These are phyloP conservation scores for Simalia tracyae DNA, from an alignment of 2,797 vertebrate genomes.

Conservation along the genomic window DNA sequence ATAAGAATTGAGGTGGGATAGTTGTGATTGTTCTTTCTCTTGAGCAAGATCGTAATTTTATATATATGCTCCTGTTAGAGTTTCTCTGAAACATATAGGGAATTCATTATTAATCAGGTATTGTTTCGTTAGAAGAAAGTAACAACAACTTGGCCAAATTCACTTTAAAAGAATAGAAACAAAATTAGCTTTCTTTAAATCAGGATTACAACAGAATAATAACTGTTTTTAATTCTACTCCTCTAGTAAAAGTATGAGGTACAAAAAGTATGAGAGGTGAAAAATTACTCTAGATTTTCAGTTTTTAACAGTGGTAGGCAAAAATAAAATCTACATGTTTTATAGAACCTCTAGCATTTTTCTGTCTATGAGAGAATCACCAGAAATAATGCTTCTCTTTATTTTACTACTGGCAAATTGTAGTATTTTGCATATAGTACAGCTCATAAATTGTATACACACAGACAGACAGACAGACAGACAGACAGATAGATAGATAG, in stretches of 20 bases:
- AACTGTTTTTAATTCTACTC: not conserved
- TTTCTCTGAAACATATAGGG: conserved; percentile 7
- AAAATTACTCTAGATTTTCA: not conserved
- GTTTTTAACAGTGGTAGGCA: not conserved
- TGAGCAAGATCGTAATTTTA: not conserved
- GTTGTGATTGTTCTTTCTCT: not conserved
- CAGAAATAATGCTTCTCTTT: not conserved
- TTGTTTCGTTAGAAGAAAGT: not conserved
- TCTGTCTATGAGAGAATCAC: not conserved
- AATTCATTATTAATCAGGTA: not conserved
- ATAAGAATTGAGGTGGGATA: not conserved
- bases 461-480: too few species aligned
- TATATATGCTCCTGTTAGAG: not conserved
- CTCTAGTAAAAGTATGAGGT: not conserved
- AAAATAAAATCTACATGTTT: not conserved
- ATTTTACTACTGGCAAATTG: not conserved
- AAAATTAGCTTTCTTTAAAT: not conserved
- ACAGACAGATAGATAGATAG: too few species aligned
- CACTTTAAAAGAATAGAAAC: not conserved
- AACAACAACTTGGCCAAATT: not conserved
- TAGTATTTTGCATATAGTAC: not conserved
- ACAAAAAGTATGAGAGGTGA: not conserved
- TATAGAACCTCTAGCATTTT: not conserved
- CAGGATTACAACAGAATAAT: not conserved
- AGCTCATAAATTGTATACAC: not conserved